These are phyloP conservation scores for Vireo griseus DNA, from an alignment of 2,797 vertebrate genomes.

Conservation along the genomic window DNA sequence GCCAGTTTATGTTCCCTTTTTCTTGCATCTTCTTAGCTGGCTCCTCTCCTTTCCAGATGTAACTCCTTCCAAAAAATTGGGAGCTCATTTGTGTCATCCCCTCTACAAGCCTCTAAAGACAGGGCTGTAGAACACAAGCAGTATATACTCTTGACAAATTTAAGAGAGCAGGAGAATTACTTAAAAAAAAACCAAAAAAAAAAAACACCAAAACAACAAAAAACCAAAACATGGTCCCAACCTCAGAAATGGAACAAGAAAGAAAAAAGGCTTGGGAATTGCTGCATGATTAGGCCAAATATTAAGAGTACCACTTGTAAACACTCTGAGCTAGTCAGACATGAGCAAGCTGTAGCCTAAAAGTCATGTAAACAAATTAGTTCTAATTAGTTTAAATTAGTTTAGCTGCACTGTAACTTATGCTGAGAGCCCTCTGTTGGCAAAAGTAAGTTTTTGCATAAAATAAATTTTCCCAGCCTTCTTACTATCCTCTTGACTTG, in stretches of 20 bases:
- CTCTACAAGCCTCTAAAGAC: not conserved
- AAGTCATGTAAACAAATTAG: not conserved
- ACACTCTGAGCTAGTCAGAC: not conserved
- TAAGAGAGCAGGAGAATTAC: not conserved
- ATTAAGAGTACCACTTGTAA: not conserved
- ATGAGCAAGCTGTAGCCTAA: not conserved
- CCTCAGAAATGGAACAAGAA: not conserved
- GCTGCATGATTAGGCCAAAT: not conserved
- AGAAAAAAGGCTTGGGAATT: not conserved
- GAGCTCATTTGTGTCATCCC: not conserved
- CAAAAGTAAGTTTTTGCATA: not conserved
- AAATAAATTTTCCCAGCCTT: not conserved
- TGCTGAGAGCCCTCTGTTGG: not conserved
- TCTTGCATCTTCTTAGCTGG: not conserved
- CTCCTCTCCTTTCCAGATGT: not conserved
- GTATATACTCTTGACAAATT: not conserved
- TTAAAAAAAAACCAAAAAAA: not conserved
- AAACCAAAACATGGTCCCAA: not conserved
- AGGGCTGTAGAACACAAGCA: not conserved
- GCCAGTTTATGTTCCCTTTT: not conserved
- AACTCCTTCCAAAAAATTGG: not conserved
- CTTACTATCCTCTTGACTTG: not conserved
- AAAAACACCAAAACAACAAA: accelerated
- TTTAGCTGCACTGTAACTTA: not conserved
- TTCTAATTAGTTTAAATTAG: not conserved